phyloP scores from a whole-genome alignment of 2,113 vertebrate genomes.

The Dicaeum eximium region DNA sequence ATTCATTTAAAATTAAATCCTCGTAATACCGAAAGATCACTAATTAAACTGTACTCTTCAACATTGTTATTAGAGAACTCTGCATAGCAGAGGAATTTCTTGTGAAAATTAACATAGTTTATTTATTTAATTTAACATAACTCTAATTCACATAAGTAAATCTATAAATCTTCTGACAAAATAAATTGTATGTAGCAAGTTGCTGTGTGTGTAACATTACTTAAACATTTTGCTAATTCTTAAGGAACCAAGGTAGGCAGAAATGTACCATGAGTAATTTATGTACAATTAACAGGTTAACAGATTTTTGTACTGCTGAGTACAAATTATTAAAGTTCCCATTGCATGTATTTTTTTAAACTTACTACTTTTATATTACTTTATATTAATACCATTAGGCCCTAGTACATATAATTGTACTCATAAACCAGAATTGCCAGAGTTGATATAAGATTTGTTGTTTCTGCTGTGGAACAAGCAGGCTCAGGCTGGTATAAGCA shows the following conservation, averaged over 20 bases:
- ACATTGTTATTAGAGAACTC: background rate
- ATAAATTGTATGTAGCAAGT: background rate
- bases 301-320: background rate
- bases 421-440: background rate
- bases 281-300: background rate
- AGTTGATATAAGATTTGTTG: slow-evolving; percentile 15
- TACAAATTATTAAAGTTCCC: background rate
- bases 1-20: background rate
- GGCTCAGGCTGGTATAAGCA: background rate
- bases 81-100: background rate
- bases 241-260: background rate
- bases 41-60: background rate
- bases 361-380: background rate
- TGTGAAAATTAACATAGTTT: background rate
- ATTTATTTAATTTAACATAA: background rate
- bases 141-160: background rate
- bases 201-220: background rate
- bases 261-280: background rate
- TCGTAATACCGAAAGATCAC: background rate
- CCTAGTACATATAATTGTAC: background rate
- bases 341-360: background rate
- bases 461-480: background rate
- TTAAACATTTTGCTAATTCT: background rate
- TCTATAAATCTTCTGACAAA: background rate
- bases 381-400: background rate